Conservation (phyloP, 2,888 invertebrate genomes). For the Rutpela maculata region DNA sequence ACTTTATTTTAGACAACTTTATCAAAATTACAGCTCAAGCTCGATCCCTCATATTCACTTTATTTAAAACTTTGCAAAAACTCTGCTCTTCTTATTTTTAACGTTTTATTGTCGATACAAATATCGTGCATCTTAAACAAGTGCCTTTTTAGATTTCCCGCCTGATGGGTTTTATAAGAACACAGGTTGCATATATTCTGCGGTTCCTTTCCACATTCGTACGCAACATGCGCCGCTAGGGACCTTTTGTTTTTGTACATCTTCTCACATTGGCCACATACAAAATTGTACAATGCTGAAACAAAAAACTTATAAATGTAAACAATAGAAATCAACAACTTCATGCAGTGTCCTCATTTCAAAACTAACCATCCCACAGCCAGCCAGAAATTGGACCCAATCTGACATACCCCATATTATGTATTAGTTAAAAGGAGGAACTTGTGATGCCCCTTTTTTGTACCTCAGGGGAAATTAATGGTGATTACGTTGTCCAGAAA, state of each 20-base stretch:
- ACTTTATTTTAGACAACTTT: too few species aligned
- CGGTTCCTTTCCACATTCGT: constrained; percentile 29
- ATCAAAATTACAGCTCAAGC: too few species aligned
- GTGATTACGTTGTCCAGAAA: too few species aligned
- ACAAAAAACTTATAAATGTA: not conserved
- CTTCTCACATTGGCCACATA: constrained; percentile 25
- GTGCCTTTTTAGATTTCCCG: constrained; percentile 35
- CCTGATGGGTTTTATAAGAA: constrained; percentile 7
- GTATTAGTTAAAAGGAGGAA: too few species aligned
- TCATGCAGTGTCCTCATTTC: not conserved
- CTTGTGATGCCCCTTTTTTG: too few species aligned
- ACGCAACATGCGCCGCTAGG: constrained; percentile 2
- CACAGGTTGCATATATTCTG: constrained; percentile 10
- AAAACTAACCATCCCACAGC: too few species aligned
- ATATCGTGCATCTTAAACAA: constrained; percentile 9
- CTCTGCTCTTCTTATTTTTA: not conserved
- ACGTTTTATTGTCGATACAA: not conserved
- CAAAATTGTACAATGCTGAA: not conserved
- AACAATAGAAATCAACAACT: not conserved
- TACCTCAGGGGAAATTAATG: too few species aligned
- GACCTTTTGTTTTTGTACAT: constrained; percentile 24
- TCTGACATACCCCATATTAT: too few species aligned
- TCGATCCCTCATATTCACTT: too few species aligned
- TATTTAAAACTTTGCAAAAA: not conserved
- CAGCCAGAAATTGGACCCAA: too few species aligned